Percentiles rank a stretch among this genome's conserved stretches.
Conservation (phyloP, 2,113 vertebrate genomes). For the Protobothrops flavoviridis region DNA sequence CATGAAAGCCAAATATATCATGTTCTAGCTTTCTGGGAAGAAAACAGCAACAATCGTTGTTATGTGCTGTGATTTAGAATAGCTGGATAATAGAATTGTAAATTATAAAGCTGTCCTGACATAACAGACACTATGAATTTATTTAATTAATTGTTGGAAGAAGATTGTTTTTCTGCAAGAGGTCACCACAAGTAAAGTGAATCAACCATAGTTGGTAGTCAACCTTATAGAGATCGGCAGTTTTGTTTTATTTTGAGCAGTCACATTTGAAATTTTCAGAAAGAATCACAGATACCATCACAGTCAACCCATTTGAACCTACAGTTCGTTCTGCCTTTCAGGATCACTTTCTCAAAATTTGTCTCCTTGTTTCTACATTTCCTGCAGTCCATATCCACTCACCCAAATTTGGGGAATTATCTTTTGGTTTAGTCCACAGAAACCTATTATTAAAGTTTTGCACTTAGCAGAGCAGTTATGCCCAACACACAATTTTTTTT, state of each 20-base stretch:
- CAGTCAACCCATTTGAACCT: neutral
- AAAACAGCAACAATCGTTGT: neutral
- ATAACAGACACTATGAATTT: neutral
- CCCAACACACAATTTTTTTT: neutral
- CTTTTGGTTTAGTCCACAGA: neutral
- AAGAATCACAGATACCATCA: neutral
- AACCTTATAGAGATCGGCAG: neutral
- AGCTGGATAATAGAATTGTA: neutral
- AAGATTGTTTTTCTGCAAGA: neutral
- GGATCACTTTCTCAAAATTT: neutral
- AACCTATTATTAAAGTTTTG: neutral
- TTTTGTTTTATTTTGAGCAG: neutral
- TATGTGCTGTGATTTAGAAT: neutral
- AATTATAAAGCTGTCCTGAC: neutral
- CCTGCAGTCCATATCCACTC: neutral
- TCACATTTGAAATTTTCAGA: neutral
- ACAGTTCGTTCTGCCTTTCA: neutral
- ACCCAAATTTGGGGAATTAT: neutral
- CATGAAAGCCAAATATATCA: neutral
- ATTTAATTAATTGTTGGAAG: neutral
- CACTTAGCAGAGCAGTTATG: neutral
- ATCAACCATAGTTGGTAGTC: neutral
- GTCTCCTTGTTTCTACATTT: neutral
- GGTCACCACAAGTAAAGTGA: neutral
- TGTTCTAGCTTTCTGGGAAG: neutral